Base-by-base conservation (phyloP, 2,888 invertebrate species). In the Caenorhabditis sinica region DNA sequence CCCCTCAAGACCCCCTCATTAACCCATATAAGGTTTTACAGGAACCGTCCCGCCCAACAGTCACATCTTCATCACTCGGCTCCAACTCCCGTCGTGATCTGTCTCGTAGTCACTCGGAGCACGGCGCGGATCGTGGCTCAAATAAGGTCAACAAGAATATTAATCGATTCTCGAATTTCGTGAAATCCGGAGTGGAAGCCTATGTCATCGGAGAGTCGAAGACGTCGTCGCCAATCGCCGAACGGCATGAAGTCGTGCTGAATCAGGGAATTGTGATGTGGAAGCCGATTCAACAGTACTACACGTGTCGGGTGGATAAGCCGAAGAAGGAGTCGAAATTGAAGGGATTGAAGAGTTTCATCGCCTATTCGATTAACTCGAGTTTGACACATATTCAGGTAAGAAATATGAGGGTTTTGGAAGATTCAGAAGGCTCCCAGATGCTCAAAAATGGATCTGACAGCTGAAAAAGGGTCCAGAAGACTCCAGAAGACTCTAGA, bases 311-410 rank as follows among this genome's bases (percentile, higher is more conserved):
- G 72, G 96, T 98, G 40, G 96, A 97, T 20, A 97, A 97, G 76
- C 98, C 98, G 8, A 98, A 97, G 93, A 98, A 99, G 93, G 97
- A 97, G 93, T 96, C 96, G 0, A 99, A 99, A 94, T 95, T 98
- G 93, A 97, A 97, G 93, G 98, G 93, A 56, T 95, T 98, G 90
- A 98, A 98, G 94, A 97, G 97, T 92, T 99, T 96, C 92, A 98
- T 98, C 90, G 97, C 97, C 63, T 98, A 98, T 94, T 96, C 97
- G 92, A 93, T 98, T 85, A 97, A 97, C 73, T 97, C 97, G 3
- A 96, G 97, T 86, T 95, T 95, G 93, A 94, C 94, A 91, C 87
- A 83, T 53, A 90, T 92, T 71, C 92, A 92, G 84, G 89, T 88
- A 65, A 43, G 51, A 30, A 30, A 13, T 13, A 3, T 43, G 43